Evolutionary conservation across 2,113 vertebrate species (phyloP).

Genomic region (Callionymus lyra): DNA sequence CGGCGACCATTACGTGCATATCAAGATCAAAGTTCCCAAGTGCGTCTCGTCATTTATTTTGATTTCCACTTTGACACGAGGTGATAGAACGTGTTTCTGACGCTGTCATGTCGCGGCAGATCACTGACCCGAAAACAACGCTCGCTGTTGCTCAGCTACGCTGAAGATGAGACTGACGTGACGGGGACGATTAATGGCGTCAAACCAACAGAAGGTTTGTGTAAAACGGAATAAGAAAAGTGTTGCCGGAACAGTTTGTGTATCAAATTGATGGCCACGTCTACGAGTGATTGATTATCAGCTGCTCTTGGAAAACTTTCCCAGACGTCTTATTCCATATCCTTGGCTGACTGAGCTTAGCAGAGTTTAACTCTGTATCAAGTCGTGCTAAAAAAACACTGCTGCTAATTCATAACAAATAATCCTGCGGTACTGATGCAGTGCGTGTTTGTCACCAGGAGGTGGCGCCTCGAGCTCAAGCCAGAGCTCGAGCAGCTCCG

Average conservation of each 20-base stretch:
- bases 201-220: slow-evolving; percentile 26
- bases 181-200: slow-evolving; percentile 80
- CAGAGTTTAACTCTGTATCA: no score
- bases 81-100: no score
- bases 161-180: slow-evolving; percentile 81
- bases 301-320: no score
- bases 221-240: background rate
- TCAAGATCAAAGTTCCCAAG: slow-evolving; percentile 91
- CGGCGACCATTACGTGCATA: slow-evolving; percentile 88
- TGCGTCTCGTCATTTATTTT: slow-evolving; percentile 29
- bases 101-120: slow-evolving; percentile 51
- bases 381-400: no score
- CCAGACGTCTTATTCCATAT: no score
- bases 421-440: slow-evolving; percentile 8
- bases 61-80: background rate
- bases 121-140: slow-evolving; percentile 78
- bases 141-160: slow-evolving; percentile 78
- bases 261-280: no score
- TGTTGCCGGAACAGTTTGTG: no score
- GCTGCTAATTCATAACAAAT: no score
- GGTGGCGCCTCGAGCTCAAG: slow-evolving; percentile 26
- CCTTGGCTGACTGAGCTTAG: no score
- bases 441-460: slow-evolving; percentile 42
- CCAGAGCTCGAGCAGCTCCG: slow-evolving; percentile 6
- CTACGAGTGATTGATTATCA: no score